Evolutionary conservation across 2,888 invertebrate genomes (phyloP), one percentile per base, ranked within the genome.

Genomic region (Eilema depressum): DNA sequence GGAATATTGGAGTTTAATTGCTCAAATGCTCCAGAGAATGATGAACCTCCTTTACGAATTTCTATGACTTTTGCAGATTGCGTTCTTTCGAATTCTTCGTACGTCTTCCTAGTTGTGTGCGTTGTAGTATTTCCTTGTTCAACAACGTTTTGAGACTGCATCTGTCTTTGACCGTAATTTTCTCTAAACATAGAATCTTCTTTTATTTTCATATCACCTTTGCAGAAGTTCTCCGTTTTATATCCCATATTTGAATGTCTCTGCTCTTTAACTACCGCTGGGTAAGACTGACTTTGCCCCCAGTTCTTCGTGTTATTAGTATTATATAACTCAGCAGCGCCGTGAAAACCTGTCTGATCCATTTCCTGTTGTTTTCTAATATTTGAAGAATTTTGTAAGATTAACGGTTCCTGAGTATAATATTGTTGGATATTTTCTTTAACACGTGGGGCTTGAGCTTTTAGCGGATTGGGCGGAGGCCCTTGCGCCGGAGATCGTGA

Each of bases 401-500:
- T 85, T 80, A 88, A 89, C 70, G 89, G 92, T 87, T 88, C 95
- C 33, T 72, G 72, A 83, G 65, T 88, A 88, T 80, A 94, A 85
- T 76, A 91, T 88, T 86, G 95, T 82, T 83, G 93, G 81, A 83
- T 93, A 63, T 82, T 80, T 47, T 96, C 96, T 86, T 96, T 96
- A 63, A 96, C 93, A 67, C 96, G 95, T 2, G 97, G 96, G 1
- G 97, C 96, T 41, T 97, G 96, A 70, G 96, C 96, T 83, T 96
- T 96, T 47, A 97, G 83, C 3, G 97, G 96, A 89, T 97, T 97
- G 62, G 96, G 96, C 75, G 97, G 97, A 61, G 97, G 97, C 14
- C 97, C 97, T 63, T 96, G 96, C 3, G 97, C 97, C 23, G 97
- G 97, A 14, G 97, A 97, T 71, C 96, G 96, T 0, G 96, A 95